phyloP scores from a whole-genome alignment of 92 coral and sea anemone species.

The Bergia sp. region DNA sequence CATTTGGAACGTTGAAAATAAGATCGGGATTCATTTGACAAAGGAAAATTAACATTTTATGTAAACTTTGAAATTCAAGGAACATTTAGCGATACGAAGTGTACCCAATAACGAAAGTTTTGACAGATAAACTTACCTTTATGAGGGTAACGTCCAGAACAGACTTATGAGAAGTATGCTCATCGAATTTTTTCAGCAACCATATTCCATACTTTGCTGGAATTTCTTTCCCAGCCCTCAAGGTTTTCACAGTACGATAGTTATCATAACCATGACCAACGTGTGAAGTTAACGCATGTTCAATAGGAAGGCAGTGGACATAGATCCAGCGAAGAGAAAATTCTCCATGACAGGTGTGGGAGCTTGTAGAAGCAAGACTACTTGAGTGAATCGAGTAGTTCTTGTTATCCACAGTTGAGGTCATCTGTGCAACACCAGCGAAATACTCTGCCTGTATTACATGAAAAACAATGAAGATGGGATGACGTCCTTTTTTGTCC shows the following conservation, averaged over 20 bases:
- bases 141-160: constrained; percentile 8
- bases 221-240: background rate
- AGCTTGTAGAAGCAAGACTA: constrained; percentile 7
- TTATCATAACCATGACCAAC: constrained; percentile 1
- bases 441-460: constrained; percentile 30
- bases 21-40: too few species aligned
- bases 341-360: constrained; percentile 6
- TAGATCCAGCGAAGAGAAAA: constrained; percentile 49
- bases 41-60: too few species aligned
- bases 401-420: constrained; percentile 47
- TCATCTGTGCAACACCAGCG: constrained; percentile 63
- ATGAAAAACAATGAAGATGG: constrained; percentile 47
- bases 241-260: background rate
- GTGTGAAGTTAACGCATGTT: background rate
- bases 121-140: background rate
- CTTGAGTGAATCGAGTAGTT: constrained; percentile 29
- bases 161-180: background rate
- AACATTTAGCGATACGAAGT: too few species aligned
- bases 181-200: constrained; percentile 21
- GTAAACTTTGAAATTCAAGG: too few species aligned
- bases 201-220: constrained; percentile 6
- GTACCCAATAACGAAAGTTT: too few species aligned
- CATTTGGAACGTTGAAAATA: too few species aligned
- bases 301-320: constrained; percentile 8
- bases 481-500: constrained; percentile 14